Conservation (phyloP, 2,888 invertebrate genomes). For the Anaspis maculata region DNA sequence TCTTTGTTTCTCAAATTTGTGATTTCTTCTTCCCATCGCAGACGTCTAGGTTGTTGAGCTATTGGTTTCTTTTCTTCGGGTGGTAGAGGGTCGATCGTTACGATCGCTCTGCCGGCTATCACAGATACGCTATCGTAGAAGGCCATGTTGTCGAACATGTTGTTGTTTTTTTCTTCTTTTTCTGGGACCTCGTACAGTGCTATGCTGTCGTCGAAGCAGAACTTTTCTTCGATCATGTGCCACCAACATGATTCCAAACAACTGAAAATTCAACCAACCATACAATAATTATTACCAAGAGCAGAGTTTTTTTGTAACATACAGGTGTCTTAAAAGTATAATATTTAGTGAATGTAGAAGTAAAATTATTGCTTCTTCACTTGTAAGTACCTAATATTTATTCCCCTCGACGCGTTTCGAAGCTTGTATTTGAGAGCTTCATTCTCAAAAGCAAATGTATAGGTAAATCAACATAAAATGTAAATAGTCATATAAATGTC, state of each 20-base stretch:
- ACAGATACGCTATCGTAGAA: conserved; percentile 41
- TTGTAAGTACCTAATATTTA: too few relatives aligned
- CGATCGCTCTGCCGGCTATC: conserved; percentile 39
- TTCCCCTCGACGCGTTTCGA: too few relatives aligned
- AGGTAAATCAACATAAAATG: too few relatives aligned
- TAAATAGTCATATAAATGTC: too few relatives aligned
- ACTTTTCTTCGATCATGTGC: conserved; percentile 64
- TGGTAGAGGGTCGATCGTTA: conserved; percentile 38
- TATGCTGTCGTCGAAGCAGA: conserved; percentile 66
- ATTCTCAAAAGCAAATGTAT: too few relatives aligned
- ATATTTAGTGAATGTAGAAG: too few relatives aligned
- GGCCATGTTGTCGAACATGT: conserved; percentile 38
- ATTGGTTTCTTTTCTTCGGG: conserved; percentile 14
- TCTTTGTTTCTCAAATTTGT: conserved; percentile 15
- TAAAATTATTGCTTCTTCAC: too few relatives aligned
- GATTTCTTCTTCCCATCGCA: conserved; percentile 25
- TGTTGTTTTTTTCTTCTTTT: conserved; percentile 33
- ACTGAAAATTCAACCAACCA: conserved; percentile 48
- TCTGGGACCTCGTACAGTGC: conserved; percentile 47
- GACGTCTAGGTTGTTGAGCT: conserved; percentile 27
- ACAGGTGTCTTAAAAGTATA: too few relatives aligned
- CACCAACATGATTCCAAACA: conserved; percentile 65
- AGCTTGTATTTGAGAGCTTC: too few relatives aligned
- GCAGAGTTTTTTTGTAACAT: too few relatives aligned
- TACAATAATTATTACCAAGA: too few relatives aligned